Percentiles rank a stretch among this genome's conserved stretches.
Evolutionary conservation across 2,113 vertebrate species (phyloP).

Genomic region (Pachyramphus minor): DNA sequence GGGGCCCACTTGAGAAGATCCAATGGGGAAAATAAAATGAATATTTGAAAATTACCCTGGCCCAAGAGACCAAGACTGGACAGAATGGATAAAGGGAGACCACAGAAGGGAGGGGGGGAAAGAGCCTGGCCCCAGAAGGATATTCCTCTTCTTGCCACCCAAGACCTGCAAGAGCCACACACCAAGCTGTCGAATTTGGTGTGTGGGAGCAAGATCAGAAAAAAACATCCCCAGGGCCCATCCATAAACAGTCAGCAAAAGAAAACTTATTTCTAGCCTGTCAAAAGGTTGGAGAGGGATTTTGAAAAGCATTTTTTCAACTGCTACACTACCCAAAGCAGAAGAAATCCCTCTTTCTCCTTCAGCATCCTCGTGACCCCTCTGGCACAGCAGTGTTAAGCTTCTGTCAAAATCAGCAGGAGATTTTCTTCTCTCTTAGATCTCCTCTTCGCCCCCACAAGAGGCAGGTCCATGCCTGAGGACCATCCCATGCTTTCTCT

Average conservation of each 20-base stretch:
- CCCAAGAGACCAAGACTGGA: fast-evolving
- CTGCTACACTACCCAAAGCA: not conserved
- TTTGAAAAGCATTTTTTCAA: not conserved
- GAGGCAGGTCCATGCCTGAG: not conserved
- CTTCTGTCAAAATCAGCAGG: not conserved
- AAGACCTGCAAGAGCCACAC: not conserved
- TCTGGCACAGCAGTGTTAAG: fast-evolving
- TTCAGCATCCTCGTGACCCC: not conserved
- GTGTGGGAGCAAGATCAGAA: not conserved
- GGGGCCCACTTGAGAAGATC: not conserved
- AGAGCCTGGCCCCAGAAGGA: fast-evolving
- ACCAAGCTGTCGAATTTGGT: not conserved
- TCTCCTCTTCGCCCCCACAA: not conserved
- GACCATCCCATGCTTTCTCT: not conserved
- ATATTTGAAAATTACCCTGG: not conserved
- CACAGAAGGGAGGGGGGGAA: not conserved
- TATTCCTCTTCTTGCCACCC: not conserved
- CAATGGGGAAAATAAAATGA: not conserved
- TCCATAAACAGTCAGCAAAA: not conserved
- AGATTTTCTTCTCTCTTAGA: not conserved
- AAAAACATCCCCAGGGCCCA: not conserved
- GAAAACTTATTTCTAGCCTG: not conserved
- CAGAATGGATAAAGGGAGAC: not conserved
- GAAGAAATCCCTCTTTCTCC: not conserved
- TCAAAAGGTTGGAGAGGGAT: not conserved